Percentiles rank a stretch among this genome's conserved stretches.
phyloP scores from a whole-genome alignment of 2,797 vertebrate genomes.

The Hippocampus kuda region DNA sequence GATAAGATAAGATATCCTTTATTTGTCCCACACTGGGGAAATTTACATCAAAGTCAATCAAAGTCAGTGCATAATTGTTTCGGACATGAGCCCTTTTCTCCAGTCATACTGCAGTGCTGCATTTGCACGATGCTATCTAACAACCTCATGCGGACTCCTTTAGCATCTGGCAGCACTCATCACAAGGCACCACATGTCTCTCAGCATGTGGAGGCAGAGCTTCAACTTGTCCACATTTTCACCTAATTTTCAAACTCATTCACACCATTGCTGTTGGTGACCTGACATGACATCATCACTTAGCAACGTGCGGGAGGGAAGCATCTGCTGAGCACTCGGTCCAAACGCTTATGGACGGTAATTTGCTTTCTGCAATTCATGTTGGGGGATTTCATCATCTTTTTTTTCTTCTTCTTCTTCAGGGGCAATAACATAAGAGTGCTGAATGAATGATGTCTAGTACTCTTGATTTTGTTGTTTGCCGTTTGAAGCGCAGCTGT shows the following conservation, averaged over 20 bases:
- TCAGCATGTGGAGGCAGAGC: constrained; percentile 12
- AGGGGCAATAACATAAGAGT: not conserved
- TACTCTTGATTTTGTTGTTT: constrained; percentile 4
- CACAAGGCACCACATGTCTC: constrained; percentile 19
- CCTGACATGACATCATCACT: constrained; percentile 32
- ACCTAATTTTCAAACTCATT: constrained; percentile 45
- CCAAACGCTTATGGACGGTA: constrained; percentile 2
- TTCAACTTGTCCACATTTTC: constrained; percentile 28
- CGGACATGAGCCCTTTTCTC: constrained; percentile 6
- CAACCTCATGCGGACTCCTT: constrained; percentile 59
- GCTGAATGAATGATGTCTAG: constrained; percentile 1
- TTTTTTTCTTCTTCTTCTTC: constrained; percentile 1
- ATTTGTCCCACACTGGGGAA: too few relatives aligned
- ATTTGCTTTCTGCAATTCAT: constrained; percentile 1
- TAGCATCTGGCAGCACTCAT: constrained; percentile 51
- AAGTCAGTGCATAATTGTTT: not conserved
- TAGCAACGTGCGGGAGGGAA: not conserved
- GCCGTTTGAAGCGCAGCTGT: not conserved
- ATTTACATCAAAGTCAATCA: too few relatives aligned
- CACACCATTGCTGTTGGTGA: constrained; percentile 31
- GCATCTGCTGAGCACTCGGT: constrained; percentile 23
- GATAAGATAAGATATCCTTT: too few relatives aligned
- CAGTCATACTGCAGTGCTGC: constrained; percentile 33
- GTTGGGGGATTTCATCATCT: constrained; percentile 1
- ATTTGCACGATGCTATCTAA: constrained; percentile 35